These are phyloP conservation scores for Lacerta agilis DNA, from an alignment of 2,797 vertebrate genomes.

Conservation along the genomic window DNA sequence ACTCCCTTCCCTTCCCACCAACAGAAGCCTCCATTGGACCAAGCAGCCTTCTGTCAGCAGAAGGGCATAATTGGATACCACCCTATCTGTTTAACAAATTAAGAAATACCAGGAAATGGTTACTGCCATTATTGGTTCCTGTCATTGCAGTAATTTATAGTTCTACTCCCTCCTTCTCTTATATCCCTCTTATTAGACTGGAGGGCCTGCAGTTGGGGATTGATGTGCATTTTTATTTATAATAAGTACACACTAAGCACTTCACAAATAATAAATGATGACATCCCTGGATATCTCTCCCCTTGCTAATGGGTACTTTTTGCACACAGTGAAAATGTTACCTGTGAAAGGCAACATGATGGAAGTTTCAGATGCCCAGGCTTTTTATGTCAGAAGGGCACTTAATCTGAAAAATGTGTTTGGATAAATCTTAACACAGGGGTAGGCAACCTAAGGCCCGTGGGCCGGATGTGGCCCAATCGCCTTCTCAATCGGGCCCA, in stretches of 20 bases:
- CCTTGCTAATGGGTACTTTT: not conserved
- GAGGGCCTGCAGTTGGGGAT: not conserved
- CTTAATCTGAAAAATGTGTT: not conserved
- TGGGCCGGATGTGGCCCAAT: no score
- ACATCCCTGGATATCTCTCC: not conserved
- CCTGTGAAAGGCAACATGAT: not conserved
- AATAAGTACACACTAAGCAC: not conserved
- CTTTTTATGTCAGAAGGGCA: not conserved
- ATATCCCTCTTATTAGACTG: not conserved
- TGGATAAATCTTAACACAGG: not conserved
- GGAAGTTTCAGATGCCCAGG: not conserved
- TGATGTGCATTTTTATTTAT: not conserved
- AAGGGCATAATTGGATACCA: not conserved
- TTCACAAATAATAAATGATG: not conserved
- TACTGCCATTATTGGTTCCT: slow-evolving; percentile 3
- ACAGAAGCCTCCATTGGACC: not conserved
- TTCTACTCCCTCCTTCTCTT: not conserved
- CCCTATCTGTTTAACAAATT: not conserved
- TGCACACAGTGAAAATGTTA: not conserved
- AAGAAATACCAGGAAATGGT: not conserved
- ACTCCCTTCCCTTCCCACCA: not conserved
- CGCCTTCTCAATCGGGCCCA: no score
- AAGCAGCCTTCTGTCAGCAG: not conserved
- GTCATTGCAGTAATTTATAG: not conserved
- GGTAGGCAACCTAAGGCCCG: no score